Evolutionary conservation across 2,113 vertebrate species (phyloP).

Genomic region (Albula glossodonta): DNA sequence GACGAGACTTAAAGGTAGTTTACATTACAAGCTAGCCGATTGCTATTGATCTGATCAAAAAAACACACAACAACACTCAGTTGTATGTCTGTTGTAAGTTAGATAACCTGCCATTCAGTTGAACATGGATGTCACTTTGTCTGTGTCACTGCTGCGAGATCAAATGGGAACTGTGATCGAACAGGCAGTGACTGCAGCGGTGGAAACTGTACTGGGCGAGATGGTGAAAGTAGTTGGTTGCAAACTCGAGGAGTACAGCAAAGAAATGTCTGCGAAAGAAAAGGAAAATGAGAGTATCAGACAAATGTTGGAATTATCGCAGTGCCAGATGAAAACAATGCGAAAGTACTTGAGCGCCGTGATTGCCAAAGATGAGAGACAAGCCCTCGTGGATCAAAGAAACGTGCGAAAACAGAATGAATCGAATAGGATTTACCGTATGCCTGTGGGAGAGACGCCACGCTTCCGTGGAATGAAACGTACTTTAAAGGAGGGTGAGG

Average conservation of each 20-base stretch:
- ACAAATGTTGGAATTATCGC: constrained; percentile 57
- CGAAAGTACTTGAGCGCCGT: constrained; percentile 40
- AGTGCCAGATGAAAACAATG: constrained; percentile 46
- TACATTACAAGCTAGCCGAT: not conserved
- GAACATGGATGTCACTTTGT: constrained; percentile 71
- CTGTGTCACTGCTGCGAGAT: constrained; percentile 69
- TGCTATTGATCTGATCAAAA: not conserved
- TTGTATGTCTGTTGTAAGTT: not conserved
- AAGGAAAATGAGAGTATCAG: constrained; percentile 70
- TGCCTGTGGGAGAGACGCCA: not conserved
- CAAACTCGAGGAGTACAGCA: constrained; percentile 71
- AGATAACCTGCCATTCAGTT: not conserved
- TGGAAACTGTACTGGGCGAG: constrained; percentile 73
- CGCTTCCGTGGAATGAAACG: not conserved
- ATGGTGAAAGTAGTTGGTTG: constrained; percentile 72
- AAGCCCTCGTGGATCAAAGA: constrained; percentile 1
- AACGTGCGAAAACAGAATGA: constrained; percentile 3
- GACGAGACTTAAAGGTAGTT: not conserved
- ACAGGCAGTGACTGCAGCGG: constrained; percentile 68
- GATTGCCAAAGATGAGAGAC: constrained; percentile 32
- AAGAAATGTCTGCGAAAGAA: constrained; percentile 62
- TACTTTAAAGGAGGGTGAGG: not conserved
- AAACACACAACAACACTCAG: not conserved
- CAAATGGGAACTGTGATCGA: constrained; percentile 74
- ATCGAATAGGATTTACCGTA: not conserved